Evolutionary conservation across 2,113 vertebrate species (phyloP), one percentile per base, ranked within the genome.

Genomic region (Pteropus alecto): DNA sequence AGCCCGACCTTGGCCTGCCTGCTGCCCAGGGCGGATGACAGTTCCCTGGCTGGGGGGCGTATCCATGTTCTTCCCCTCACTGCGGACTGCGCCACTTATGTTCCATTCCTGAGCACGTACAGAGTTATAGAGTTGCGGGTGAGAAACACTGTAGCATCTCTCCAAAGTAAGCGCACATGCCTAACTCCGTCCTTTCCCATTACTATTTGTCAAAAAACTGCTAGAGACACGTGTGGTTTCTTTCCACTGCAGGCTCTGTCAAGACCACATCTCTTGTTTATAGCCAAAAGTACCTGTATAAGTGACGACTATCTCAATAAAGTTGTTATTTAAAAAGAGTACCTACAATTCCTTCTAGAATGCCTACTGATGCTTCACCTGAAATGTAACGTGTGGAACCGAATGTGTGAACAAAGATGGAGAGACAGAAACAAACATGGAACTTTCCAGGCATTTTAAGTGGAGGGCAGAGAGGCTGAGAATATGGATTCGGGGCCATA

Each of bases 11-110:
- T 5, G 15, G 51, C 51, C 51, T 0, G 15, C n/a, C 43, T n/a
- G n/a, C 54, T 14, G 4, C 35, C 30, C 30, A 26, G 26, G 68
- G n/a, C 5, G 35, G 18, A 43, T 0, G 0, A 22, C 54, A 9
- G 13, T 43, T 5, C 30, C 14, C 71, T 19, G 0, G 18, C 0
- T 0, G 8, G 35, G 14, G 3, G 16, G 4, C 1, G 0, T 9
- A 24, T 21, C 24, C 3, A 2, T 7, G 22, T 35, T 10, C 79
- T 19, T 16, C n/a, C 14, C 51, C 70, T 74, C 51, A 3, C 56
- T 65, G 12, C 33, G 19, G 24, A 16, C 58, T 22, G 22, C 68
- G 43, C 48, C 13, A 1, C 33, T 58, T 19, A 16, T 16, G 30
- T 30, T 26, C 83, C 33, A 15, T 35, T 43, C 46, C 74, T 70